phyloP scores from a whole-genome alignment of 2,113 vertebrate species.

The Plestiodon gilberti region DNA sequence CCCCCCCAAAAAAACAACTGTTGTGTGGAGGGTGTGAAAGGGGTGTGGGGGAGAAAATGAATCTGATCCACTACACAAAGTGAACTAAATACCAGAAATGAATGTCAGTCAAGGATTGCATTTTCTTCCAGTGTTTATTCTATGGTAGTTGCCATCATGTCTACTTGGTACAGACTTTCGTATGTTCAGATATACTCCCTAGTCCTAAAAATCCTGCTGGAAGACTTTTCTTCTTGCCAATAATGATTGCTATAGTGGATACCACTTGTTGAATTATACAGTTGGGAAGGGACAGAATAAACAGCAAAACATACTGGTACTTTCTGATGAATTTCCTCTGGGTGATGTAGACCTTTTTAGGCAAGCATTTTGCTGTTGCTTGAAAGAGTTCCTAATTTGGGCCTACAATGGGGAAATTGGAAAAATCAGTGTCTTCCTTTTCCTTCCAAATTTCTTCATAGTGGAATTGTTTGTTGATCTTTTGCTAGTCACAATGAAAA shows the following conservation, averaged over 20 bases:
- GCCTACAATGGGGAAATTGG: neutral
- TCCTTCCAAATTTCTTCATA: neutral
- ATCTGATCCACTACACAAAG: too few species aligned
- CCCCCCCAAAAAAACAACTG: too few species aligned
- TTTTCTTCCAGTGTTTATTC: neutral
- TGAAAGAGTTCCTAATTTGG: neutral
- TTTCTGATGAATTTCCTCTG: neutral
- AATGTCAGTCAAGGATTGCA: neutral
- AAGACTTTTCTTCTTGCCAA: too few species aligned
- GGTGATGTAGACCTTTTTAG: too few species aligned
- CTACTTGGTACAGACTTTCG: neutral
- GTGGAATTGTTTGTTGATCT: neutral
- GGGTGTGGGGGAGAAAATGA: conserved; percentile 29
- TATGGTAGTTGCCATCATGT: neutral
- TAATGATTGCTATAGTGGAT: too few species aligned
- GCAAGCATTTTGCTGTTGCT: neutral
- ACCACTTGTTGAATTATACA: too few species aligned
- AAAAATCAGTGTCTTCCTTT: neutral
- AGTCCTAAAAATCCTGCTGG: neutral
- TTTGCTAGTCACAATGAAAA: neutral
- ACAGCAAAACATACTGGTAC: too few species aligned
- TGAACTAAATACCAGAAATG: neutral
- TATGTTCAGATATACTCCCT: neutral
- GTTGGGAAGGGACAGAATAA: too few species aligned
- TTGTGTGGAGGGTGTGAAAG: conserved; percentile 22